These are phyloP conservation scores for Scaptomyza parva DNA, from an alignment of 2,888 invertebrate species.

Conservation along the genomic window DNA sequence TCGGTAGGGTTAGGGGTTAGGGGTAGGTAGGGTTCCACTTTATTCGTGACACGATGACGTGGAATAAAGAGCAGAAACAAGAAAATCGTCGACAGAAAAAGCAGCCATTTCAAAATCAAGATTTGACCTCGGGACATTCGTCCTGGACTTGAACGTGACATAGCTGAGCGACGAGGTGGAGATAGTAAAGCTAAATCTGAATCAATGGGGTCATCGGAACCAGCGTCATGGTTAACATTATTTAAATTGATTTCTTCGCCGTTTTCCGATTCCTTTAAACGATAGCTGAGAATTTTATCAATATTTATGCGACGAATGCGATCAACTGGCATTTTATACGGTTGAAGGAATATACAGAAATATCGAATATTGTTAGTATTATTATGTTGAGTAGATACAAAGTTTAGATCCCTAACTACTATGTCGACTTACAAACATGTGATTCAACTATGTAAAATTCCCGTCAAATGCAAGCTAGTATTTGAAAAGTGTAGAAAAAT, in stretches of 20 bases:
- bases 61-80: slow-evolving; percentile 21
- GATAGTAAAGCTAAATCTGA: slow-evolving; percentile 27
- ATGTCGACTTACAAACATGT: neutral
- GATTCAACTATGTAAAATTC: neutral
- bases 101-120: slow-evolving; percentile 15
- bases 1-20: too few relatives aligned
- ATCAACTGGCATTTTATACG: slow-evolving; percentile 3
- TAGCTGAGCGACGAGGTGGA: slow-evolving; percentile 37
- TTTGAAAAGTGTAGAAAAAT: neutral
- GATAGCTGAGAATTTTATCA: slow-evolving; percentile 30
- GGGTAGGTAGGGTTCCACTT: accelerated
- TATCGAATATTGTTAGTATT: neutral
- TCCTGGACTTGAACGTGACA: slow-evolving; percentile 14
- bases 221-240: neutral
- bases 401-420: neutral
- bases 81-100: slow-evolving; percentile 7
- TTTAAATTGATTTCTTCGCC: neutral
- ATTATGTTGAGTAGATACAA: neutral
- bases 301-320: neutral
- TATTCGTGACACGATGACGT: neutral
- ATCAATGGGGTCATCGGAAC: neutral
- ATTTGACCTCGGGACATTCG: neutral
- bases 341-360: neutral
- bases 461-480: neutral
- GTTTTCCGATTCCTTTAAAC: neutral